Percentiles rank a stretch among this genome's conserved stretches.
Evolutionary conservation across 2,113 vertebrate genomes (phyloP).

Genomic region (Mormoops blainvillei): DNA sequence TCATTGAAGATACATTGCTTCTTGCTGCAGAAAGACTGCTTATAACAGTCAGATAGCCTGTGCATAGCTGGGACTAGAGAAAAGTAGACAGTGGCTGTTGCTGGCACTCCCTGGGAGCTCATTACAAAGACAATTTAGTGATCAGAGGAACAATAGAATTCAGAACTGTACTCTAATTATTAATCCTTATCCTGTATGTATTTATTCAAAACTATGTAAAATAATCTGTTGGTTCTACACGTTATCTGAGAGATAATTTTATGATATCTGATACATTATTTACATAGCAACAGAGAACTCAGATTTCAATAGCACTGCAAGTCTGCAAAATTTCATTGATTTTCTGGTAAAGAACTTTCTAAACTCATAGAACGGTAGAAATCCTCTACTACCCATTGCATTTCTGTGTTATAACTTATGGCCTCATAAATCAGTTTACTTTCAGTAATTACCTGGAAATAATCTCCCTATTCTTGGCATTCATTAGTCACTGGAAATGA

Average conservation of each 20-base stretch:
- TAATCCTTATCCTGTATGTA: not conserved
- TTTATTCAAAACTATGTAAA: slow-evolving; percentile 19
- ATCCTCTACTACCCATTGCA: not conserved
- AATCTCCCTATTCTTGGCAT: slow-evolving; percentile 42
- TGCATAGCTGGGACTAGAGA: not conserved
- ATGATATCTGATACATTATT: slow-evolving; percentile 17
- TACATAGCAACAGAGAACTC: not conserved
- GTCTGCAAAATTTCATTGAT: slow-evolving; percentile 64
- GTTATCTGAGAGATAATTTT: slow-evolving; percentile 42
- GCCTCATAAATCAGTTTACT: slow-evolving; percentile 64
- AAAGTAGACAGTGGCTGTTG: not conserved
- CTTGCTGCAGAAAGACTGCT: not conserved
- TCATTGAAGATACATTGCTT: not conserved
- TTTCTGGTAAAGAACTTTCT: slow-evolving; percentile 65
- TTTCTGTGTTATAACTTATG: slow-evolving; percentile 39
- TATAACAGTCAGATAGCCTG: not conserved
- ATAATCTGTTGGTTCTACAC: not conserved
- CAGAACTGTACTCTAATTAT: not conserved
- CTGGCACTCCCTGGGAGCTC: not conserved
- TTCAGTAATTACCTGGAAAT: slow-evolving; percentile 71
- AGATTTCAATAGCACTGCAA: slow-evolving; percentile 12
- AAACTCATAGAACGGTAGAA: slow-evolving; percentile 59
- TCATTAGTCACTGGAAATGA: slow-evolving; percentile 67
- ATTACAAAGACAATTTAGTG: not conserved
- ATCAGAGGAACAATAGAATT: not conserved